These are phyloP conservation scores for Leptodirus hochenwartii DNA, from an alignment of 2,888 invertebrate genomes.

Conservation along the genomic window DNA sequence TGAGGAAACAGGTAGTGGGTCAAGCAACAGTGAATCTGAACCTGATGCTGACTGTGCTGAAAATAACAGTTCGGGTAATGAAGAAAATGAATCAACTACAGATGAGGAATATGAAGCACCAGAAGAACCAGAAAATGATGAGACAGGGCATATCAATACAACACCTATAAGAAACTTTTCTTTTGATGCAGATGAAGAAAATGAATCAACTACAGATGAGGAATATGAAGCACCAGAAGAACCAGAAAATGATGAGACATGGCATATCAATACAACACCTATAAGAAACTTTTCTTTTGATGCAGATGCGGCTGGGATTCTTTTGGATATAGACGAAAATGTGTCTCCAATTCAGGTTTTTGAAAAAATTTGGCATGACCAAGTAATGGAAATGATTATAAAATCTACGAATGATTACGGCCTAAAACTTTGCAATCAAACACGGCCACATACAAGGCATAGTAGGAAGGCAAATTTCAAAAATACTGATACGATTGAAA, in stretches of 20 bases:
- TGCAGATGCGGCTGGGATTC: conserved; percentile 13
- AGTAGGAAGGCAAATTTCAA: conserved; percentile 10
- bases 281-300: conserved; percentile 11
- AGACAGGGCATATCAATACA: conserved; percentile 12
- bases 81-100: conserved; percentile 13
- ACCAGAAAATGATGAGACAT: conserved; percentile 12
- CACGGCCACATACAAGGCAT: conserved; percentile 11
- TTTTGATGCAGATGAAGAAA: conserved; percentile 11
- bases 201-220: conserved; percentile 13
- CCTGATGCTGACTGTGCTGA: conserved; percentile 12
- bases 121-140: conserved; percentile 12
- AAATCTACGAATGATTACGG: conserved; percentile 11
- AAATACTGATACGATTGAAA: conserved; percentile 10
- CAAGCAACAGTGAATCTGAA: conserved; percentile 13
- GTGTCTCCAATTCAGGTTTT: conserved; percentile 13
- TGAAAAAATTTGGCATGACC: conserved; percentile 12
- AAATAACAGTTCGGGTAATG: conserved; percentile 14
- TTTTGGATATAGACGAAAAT: conserved; percentile 16
- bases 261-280: conserved; percentile 12
- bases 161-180: conserved; percentile 11
- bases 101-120: conserved; percentile 12
- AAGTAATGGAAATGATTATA: conserved; percentile 10
- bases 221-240: conserved; percentile 12
- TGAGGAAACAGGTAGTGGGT: conserved; percentile 10
- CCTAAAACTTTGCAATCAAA: conserved; percentile 11